Conservation (phyloP, 2,888 invertebrate species). For the Rhagophthalmus giganteus region DNA sequence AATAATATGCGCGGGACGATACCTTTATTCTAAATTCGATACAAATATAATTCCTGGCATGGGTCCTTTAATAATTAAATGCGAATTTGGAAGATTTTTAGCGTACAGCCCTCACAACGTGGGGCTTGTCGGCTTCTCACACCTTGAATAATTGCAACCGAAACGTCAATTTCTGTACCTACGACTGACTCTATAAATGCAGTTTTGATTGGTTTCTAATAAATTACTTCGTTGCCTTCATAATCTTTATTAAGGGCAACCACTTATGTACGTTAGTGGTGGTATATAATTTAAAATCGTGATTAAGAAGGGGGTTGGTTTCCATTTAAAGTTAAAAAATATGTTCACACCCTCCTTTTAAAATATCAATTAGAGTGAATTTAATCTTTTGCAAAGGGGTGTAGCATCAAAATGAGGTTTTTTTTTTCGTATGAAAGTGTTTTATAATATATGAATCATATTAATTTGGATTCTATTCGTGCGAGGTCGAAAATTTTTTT, state of each 20-base stretch:
- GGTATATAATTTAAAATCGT: conserved; percentile 21
- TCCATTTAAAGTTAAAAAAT: conserved; percentile 31
- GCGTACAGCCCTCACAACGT: conserved; percentile 16
- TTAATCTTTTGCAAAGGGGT: conserved; percentile 28
- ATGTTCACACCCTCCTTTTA: conserved; percentile 30
- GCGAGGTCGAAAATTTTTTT: no score
- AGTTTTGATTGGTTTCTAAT: conserved; percentile 1
- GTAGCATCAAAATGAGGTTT: conserved; percentile 11
- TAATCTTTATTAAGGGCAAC: not conserved
- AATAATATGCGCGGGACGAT: no score
- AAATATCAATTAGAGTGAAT: conserved; percentile 31
- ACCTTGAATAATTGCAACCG: conserved; percentile 20
- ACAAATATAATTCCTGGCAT: conserved; percentile 37
- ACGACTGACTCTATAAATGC: conserved; percentile 5
- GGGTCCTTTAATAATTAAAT: conserved; percentile 30
- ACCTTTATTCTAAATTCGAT: conserved; percentile 37
- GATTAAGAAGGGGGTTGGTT: conserved; percentile 32
- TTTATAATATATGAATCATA: conserved; percentile 5
- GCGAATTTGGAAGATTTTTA: conserved; percentile 26
- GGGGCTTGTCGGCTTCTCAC: conserved; percentile 23
- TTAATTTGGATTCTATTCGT: not conserved
- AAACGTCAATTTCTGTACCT: conserved; percentile 2
- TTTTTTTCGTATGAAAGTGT: conserved; percentile 21
- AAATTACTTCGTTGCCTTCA: conserved; percentile 3
- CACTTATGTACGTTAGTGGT: not conserved